phyloP scores from a whole-genome alignment of 2,113 vertebrate species.

The Tursiops truncatus region DNA sequence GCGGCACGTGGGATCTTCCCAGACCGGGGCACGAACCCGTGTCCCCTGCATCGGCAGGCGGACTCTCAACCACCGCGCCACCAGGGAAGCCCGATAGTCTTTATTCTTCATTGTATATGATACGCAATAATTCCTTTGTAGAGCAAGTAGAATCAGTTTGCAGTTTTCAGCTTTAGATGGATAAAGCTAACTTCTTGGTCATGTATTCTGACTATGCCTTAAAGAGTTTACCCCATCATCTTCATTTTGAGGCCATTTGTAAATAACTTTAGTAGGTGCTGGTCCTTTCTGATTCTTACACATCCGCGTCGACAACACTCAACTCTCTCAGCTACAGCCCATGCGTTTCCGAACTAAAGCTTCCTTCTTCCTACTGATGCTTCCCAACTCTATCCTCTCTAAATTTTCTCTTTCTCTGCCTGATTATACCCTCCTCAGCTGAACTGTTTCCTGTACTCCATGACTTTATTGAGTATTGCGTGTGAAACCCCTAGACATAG shows the following conservation, averaged over 20 bases:
- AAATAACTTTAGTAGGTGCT: background rate
- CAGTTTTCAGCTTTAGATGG: background rate
- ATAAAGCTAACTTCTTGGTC: background rate
- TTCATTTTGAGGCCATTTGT: background rate
- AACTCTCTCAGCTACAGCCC: background rate
- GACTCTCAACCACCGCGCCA: no score
- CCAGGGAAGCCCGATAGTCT: background rate
- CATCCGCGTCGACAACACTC: background rate
- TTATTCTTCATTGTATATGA: background rate
- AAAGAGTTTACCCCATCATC: background rate
- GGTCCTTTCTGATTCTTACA: background rate
- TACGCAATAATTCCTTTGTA: background rate
- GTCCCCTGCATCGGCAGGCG: no score
- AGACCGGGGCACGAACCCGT: no score
- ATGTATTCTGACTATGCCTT: background rate
- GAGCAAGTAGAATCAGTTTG: background rate
- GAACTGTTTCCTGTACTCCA: background rate
- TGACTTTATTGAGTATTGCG: background rate
- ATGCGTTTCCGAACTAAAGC: background rate
- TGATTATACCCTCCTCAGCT: background rate
- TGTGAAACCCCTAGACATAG: rapidly evolving
- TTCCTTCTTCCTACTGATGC: background rate
- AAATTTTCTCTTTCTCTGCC: background rate
- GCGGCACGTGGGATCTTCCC: no score
- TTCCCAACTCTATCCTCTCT: background rate